These are phyloP conservation scores for Pelochelys cantorii DNA, from an alignment of 2,797 vertebrate species.

Conservation along the genomic window DNA sequence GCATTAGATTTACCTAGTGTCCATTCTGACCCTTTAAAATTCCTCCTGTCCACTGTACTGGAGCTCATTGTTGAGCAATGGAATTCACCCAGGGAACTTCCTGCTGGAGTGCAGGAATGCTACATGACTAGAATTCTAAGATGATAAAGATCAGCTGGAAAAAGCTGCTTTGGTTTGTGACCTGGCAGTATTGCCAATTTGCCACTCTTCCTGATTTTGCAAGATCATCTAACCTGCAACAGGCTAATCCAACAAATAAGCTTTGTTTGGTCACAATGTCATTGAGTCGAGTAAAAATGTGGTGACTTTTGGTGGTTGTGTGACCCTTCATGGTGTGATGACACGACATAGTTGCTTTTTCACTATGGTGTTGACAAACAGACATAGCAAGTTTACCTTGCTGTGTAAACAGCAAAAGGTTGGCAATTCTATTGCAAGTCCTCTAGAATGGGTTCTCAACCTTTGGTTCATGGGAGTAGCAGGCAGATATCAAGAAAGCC, in stretches of 20 bases:
- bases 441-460: neutral
- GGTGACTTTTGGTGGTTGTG: neutral
- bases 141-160: slow-evolving; percentile 18
- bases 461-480: neutral
- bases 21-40: neutral
- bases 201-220: slow-evolving; percentile 8
- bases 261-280: neutral
- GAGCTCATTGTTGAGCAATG: neutral
- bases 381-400: neutral
- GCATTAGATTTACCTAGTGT: neutral
- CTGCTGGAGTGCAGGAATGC: neutral
- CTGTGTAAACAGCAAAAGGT: neutral
- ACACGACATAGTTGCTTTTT: neutral
- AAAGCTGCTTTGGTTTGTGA: slow-evolving; percentile 7
- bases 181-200: neutral
- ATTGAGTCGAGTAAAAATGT: neutral
- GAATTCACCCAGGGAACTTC: neutral
- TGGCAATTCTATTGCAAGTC: neutral
- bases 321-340: neutral
- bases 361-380: neutral
- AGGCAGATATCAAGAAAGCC: neutral
- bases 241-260: neutral
- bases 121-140: neutral
- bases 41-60: neutral
- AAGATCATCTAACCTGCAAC: neutral